phyloP scores from a whole-genome alignment of 1,140 invertebrate species.

The Habropoda laboriosa region DNA sequence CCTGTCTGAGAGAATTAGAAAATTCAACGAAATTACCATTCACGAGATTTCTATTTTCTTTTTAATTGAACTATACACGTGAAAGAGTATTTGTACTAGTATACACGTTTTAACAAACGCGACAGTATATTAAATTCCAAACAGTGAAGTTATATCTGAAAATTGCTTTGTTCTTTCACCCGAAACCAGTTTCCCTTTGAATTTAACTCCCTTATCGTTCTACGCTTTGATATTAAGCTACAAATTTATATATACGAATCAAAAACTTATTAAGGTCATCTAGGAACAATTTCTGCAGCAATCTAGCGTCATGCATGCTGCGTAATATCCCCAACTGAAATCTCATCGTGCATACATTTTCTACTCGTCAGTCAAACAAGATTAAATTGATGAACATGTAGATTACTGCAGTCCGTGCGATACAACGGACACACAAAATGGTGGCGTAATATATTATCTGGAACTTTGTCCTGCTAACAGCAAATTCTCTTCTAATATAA shows the following conservation, averaged over 20 bases:
- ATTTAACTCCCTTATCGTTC: background rate
- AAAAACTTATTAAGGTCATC: slow-evolving; percentile 16
- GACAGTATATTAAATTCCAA: no score
- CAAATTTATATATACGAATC: background rate
- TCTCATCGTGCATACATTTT: slow-evolving; percentile 25
- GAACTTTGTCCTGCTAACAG: background rate
- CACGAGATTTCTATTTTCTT: no score
- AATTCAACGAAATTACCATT: no score
- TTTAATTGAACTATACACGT: no score
- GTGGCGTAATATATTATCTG: background rate
- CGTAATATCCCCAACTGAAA: slow-evolving; percentile 17
- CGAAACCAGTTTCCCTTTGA: no score
- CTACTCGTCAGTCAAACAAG: slow-evolving; percentile 18
- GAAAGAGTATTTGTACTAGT: no score
- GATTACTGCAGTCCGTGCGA: slow-evolving; percentile 11
- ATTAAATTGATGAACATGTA: slow-evolving; percentile 21
- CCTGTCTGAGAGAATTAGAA: no score
- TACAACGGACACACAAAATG: background rate
- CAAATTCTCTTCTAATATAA: background rate
- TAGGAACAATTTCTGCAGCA: background rate
- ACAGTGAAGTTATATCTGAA: no score
- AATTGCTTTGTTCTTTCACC: no score
- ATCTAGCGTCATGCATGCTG: background rate
- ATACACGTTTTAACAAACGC: no score
- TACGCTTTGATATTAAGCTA: no score